Base-by-base conservation (phyloP, 2,888 invertebrate species). In the Ommatoiulus sabulosus region DNA sequence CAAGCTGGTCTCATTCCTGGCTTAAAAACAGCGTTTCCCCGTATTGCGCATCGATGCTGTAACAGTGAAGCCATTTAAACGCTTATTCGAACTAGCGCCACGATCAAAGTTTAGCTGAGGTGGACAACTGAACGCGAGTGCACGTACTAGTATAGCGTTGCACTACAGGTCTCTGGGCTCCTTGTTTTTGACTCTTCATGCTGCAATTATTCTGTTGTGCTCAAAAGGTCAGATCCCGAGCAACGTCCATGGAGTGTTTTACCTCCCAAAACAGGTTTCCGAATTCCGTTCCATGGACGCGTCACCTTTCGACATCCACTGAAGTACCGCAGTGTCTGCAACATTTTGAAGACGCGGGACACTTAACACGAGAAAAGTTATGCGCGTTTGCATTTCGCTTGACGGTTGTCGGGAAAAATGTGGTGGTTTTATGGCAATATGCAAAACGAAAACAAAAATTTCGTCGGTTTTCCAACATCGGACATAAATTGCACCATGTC, bases 351-450 rank as follows among this genome's bases (percentile, higher is more conserved):
- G 63, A n/a, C n/a, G 20, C 20, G n/a, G 20, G 52, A 63, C 63
- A 52, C 20, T 57, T 57, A 4, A 52, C 10, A 52, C 52, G 15
- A 52, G 17, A 0, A 15, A n/a, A 63, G 8, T 72, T 72, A 80
- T 80, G 80, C 80, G 24, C 35, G 35, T 80, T 4, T 80, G 80
- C 35, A 43, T 80, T 80, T 35, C 35, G 80, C 35, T 24, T 35
- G 80, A 80, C 35, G 35, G 80, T 80, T 24, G 80, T 80, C 35
- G 63, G 3, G 80, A 24, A 72, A 80, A 80, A 43, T 80, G 80
- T 80, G 80, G 80, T 24, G 35, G 35, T 80, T 80, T 80, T 80
- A 80, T 80, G 35, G 63, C 63, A 63, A 63, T 63, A 63, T 63
- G 63, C 63, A 63, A 63, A 63, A 20, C 24, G 35, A 15, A 24